phyloP scores from a whole-genome alignment of 2,888 invertebrate genomes.

The Agrilus cyanescens region DNA sequence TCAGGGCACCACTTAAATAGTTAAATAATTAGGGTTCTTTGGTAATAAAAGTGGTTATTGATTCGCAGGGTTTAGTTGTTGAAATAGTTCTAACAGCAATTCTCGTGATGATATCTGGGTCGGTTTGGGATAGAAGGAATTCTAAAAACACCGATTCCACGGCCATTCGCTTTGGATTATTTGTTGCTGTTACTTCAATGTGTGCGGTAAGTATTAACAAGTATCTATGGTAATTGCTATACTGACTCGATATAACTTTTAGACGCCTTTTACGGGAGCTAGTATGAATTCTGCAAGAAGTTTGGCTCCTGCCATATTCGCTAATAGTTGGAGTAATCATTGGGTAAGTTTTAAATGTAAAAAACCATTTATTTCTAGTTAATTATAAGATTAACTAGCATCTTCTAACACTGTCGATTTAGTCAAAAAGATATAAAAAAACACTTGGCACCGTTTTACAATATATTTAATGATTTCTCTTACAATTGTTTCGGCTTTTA shows the following conservation, averaged over 20 bases:
- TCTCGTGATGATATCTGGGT: constrained; percentile 54
- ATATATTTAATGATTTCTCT: no score
- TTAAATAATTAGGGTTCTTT: no score
- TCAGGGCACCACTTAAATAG: no score
- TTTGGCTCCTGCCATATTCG: constrained; percentile 56
- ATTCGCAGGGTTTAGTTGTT: constrained; percentile 44
- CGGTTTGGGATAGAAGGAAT: constrained; percentile 63
- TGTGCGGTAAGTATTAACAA: constrained; percentile 43
- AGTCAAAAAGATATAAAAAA: no score
- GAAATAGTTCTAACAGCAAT: constrained; percentile 54
- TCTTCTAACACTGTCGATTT: no score
- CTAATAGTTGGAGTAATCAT: constrained; percentile 46
- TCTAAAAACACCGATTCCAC: constrained; percentile 49
- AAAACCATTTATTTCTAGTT: no score
- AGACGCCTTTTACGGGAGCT: constrained; percentile 56
- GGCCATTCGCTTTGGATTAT: constrained; percentile 55
- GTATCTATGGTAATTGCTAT: neutral
- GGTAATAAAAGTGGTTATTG: no score
- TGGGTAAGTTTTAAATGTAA: constrained; percentile 47
- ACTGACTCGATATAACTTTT: constrained; percentile 15
- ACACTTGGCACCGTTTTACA: no score
- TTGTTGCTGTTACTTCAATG: constrained; percentile 51
- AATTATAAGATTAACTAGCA: no score
- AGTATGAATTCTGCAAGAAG: constrained; percentile 53
- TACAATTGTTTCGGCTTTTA: no score